Evolutionary conservation across 2,113 vertebrate genomes (phyloP).

Genomic region (Nothoprocta pentlandii): DNA sequence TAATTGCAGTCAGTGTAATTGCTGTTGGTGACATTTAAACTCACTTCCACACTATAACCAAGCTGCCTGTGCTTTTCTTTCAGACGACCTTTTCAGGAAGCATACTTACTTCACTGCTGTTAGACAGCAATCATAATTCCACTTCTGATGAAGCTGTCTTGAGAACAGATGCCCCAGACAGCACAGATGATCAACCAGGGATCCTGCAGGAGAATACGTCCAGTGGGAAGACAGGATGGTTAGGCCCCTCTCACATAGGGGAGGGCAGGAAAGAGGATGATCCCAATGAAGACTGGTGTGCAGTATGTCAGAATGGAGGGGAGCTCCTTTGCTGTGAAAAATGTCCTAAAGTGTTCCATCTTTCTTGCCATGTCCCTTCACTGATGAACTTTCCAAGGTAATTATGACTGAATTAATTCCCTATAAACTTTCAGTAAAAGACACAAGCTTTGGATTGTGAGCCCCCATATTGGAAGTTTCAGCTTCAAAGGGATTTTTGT

Average conservation of each 20-base stretch:
- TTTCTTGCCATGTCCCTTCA: constrained; percentile 84
- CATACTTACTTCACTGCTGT: constrained; percentile 80
- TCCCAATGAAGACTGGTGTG: constrained; percentile 89
- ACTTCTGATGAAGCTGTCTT: constrained; percentile 63
- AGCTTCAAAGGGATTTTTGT: not conserved
- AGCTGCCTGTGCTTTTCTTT: not conserved
- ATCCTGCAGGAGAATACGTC: constrained; percentile 53
- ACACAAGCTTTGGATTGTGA: not conserved
- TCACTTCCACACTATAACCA: not conserved
- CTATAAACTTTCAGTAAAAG: not conserved
- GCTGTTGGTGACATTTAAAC: not conserved
- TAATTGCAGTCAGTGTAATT: not conserved
- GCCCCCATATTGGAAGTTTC: not conserved
- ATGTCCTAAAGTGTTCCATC: constrained; percentile 87
- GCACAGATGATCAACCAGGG: constrained; percentile 81
- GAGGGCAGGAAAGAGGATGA: constrained; percentile 85
- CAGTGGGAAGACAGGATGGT: constrained; percentile 73
- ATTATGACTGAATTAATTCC: not conserved
- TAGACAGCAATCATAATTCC: constrained; percentile 73
- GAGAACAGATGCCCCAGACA: constrained; percentile 82
- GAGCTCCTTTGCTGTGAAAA: constrained; percentile 86
- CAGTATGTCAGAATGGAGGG: constrained; percentile 86
- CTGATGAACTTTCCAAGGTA: constrained; percentile 85
- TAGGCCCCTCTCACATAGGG: constrained; percentile 39
- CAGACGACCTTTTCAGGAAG: constrained; percentile 77